phyloP scores from a whole-genome alignment of 2,888 invertebrate species.

The Drosophila anomalata region DNA sequence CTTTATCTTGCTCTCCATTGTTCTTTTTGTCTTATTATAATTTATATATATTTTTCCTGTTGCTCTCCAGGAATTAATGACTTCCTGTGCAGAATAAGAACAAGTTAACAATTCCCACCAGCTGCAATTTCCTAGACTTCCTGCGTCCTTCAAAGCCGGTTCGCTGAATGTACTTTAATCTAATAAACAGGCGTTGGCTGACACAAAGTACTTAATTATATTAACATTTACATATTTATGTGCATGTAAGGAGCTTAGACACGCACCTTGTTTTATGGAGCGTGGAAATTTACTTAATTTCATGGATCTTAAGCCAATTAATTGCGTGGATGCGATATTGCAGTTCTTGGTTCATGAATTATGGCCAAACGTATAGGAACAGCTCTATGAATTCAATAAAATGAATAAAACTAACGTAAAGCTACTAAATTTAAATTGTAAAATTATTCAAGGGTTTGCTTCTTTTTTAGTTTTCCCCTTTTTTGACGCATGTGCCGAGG shows the following conservation, averaged over 20 bases:
- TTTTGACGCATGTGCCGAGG: constrained; percentile 53
- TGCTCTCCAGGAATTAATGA: constrained; percentile 8
- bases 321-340: constrained; percentile 58
- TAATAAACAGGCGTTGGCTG: constrained; percentile 21
- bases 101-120: constrained; percentile 12
- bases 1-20: not conserved
- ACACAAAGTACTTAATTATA: constrained; percentile 12
- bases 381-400: constrained; percentile 25
- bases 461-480: not conserved
- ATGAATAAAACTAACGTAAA: constrained; percentile 10
- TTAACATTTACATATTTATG: constrained; percentile 24
- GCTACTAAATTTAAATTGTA: constrained; percentile 68
- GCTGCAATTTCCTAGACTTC: not conserved
- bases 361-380: constrained; percentile 12
- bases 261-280: constrained; percentile 27
- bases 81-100: constrained; percentile 18
- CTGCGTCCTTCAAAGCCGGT: constrained; percentile 8
- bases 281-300: constrained; percentile 51
- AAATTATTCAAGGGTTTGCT: constrained; percentile 61
- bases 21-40: not conserved
- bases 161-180: not conserved
- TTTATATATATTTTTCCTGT: not conserved
- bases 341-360: constrained; percentile 47
- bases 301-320: constrained; percentile 63
- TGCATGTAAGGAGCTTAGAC: constrained; percentile 19